Evolutionary conservation across 92 coral and sea anemone genomes (phyloP).

Genomic region (Umimayanthus chanpuru): DNA sequence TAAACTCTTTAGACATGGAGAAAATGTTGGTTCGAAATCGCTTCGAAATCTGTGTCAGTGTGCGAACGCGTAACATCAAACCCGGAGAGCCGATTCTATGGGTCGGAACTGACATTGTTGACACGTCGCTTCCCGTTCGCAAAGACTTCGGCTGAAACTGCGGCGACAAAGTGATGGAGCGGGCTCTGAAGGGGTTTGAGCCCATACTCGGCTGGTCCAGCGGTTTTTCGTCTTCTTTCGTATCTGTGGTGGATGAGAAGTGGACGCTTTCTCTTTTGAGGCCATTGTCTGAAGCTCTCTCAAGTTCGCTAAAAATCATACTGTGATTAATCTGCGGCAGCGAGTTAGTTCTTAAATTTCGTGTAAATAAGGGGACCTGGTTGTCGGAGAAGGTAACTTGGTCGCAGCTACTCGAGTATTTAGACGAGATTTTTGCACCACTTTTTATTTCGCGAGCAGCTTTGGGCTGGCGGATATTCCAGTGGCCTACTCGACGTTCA

Average conservation of each 20-base stretch:
- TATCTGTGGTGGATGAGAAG: neutral
- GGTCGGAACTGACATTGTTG: constrained; percentile 15
- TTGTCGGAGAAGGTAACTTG: constrained; percentile 4
- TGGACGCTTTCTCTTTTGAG: neutral
- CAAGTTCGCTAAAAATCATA: neutral
- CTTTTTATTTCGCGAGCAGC: neutral
- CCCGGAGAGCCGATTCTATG: constrained; percentile 32
- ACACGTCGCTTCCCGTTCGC: constrained; percentile 9
- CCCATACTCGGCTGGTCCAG: neutral
- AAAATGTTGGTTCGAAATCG: constrained; percentile 50
- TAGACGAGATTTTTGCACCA: neutral
- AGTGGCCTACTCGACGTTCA: constrained; percentile 68
- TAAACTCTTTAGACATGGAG: constrained; percentile 83
- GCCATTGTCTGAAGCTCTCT: neutral
- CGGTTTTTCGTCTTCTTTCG: neutral
- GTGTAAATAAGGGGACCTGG: neutral
- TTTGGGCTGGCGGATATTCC: constrained; percentile 45
- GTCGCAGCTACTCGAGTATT: neutral
- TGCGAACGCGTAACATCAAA: constrained; percentile 55
- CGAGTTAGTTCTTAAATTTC: constrained; percentile 19
- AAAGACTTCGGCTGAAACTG: constrained; percentile 19
- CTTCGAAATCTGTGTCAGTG: constrained; percentile 56
- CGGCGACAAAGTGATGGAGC: constrained; percentile 51
- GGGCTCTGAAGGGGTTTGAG: constrained; percentile 45
- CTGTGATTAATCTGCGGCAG: constrained; percentile 32